phyloP scores from a whole-genome alignment of 1,140 invertebrate species.

The Leptonema lineaticorne region DNA sequence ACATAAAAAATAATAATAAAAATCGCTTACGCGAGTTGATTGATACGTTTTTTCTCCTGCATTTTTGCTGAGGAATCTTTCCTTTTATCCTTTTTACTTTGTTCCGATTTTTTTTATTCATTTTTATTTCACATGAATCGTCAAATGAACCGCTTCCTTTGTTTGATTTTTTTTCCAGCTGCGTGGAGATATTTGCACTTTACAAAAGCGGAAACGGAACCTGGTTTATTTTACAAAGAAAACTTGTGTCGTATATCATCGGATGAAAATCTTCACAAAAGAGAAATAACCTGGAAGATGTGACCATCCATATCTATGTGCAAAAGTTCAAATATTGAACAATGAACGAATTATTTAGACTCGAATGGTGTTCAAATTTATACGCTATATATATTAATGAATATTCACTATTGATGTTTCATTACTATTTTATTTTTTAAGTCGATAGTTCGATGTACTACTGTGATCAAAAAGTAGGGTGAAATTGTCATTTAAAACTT shows the following conservation, averaged over 20 bases:
- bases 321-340: conserved; percentile 5
- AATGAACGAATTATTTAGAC: conserved; percentile 6
- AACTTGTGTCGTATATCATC: conserved; percentile 21
- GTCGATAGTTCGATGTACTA: too few species aligned
- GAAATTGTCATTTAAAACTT: too few species aligned
- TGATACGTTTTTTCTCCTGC: not conserved
- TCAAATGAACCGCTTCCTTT: conserved; percentile 8
- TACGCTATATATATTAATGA: conserved; percentile 2
- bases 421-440: too few species aligned
- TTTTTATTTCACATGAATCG: conserved; percentile 3
- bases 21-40: not conserved
- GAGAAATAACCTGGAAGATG: conserved; percentile 16
- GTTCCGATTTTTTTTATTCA: not conserved
- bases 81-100: too few species aligned
- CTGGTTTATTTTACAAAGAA: conserved; percentile 23
- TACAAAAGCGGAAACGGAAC: not conserved
- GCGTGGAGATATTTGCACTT: conserved; percentile 20
- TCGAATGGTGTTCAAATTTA: not conserved
- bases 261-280: not conserved
- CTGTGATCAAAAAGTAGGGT: too few species aligned
- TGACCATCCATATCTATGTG: not conserved
- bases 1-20: too few species aligned
- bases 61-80: not conserved
- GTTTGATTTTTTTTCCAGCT: conserved; percentile 21
- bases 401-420: too few species aligned